Evolutionary conservation across 2,888 invertebrate genomes (phyloP).

Genomic region (Himalopsyche anomala): DNA sequence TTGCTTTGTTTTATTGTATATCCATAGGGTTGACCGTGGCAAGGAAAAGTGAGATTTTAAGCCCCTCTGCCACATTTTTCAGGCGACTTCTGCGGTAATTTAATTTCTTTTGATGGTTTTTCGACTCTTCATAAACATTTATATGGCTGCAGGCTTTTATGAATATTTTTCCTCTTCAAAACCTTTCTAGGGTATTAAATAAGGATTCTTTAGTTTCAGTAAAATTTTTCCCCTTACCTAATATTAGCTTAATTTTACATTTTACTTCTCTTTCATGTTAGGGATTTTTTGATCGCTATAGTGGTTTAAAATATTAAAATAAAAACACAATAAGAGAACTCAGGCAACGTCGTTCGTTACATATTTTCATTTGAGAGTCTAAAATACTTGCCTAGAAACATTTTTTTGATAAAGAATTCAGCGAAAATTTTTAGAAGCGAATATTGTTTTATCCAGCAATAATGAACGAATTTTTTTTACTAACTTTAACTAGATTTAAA

Average conservation of each 20-base stretch:
- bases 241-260: not conserved
- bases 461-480: too few relatives aligned
- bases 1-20: conserved; percentile 52
- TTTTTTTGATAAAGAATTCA: too few relatives aligned
- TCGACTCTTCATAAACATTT: conserved; percentile 40
- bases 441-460: too few relatives aligned
- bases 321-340: not conserved
- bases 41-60: not conserved
- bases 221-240: not conserved
- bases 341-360: too few relatives aligned
- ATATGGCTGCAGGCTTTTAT: not conserved
- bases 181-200: conserved; percentile 3
- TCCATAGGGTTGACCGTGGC: conserved; percentile 14
- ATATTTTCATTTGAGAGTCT: too few relatives aligned
- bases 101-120: conserved; percentile 46
- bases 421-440: too few relatives aligned
- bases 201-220: not conserved
- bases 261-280: not conserved
- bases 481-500: too few relatives aligned
- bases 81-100: conserved; percentile 23
- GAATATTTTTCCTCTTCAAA: conserved; percentile 20
- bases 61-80: conserved; percentile 33
- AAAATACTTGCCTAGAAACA: too few relatives aligned
- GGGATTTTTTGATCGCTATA: not conserved
- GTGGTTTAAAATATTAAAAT: not conserved